Conservation (phyloP, 2,888 invertebrate species). For the Amblyteles armatorius region DNA sequence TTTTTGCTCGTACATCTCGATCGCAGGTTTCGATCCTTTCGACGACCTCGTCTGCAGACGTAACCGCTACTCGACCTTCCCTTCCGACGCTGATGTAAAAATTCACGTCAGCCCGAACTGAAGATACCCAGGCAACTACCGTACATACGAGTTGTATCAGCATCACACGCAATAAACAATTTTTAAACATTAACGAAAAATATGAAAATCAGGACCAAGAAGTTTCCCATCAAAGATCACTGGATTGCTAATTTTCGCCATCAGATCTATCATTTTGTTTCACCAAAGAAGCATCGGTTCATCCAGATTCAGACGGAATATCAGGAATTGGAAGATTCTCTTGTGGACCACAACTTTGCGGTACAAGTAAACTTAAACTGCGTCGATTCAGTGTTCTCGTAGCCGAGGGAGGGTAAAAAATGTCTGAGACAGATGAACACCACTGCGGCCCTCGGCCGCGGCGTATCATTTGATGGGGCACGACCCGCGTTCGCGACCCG, state of each 20-base stretch:
- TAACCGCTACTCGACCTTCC: too few relatives aligned
- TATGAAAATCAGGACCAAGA: too few relatives aligned
- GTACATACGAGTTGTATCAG: slow-evolving; percentile 8
- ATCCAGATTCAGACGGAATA: not conserved
- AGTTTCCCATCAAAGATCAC: too few relatives aligned
- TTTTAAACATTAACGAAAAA: too few relatives aligned
- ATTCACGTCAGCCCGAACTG: too few relatives aligned
- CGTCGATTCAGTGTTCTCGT: not conserved
- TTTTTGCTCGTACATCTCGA: not conserved
- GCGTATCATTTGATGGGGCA: slow-evolving; percentile 73
- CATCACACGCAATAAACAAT: slow-evolving; percentile 6
- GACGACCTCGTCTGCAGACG: slow-evolving; percentile 16
- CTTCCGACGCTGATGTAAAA: too few relatives aligned
- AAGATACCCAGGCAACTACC: not conserved
- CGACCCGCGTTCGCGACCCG: slow-evolving; percentile 62
- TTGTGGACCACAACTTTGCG: not conserved
- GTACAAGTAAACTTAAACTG: not conserved
- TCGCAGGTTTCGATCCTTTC: slow-evolving; percentile 52
- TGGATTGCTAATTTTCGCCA: too few relatives aligned
- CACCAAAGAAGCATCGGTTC: not conserved
- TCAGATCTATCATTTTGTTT: not conserved
- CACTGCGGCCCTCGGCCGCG: slow-evolving; percentile 44
- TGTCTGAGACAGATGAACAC: slow-evolving; percentile 36
- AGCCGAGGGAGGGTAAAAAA: not conserved
- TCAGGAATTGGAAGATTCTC: not conserved